Base-by-base conservation (phyloP, 1,140 invertebrate genomes). In the Cherax destructor region DNA sequence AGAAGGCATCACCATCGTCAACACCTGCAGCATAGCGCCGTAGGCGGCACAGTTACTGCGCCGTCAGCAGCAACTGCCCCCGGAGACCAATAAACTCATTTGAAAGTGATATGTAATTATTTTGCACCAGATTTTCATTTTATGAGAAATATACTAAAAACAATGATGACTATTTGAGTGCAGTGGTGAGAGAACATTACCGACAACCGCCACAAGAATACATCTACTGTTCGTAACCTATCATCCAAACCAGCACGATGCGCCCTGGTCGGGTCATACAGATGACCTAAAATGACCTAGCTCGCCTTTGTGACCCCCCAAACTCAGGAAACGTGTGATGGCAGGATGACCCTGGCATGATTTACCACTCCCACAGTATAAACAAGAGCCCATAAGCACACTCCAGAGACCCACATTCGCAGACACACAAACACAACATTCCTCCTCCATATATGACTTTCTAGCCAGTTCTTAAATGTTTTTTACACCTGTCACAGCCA, bases 311-410 rank as follows among this genome's bases (percentile, higher is more conserved):
- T 89, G 79, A 89, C 87, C 79, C 83, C 83, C 87, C 87, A 83
- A 89, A 89, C 87, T 89, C 87, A 89, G 87, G 87, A 89, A 89
- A 81, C 83, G 87, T 89, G 87, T 89, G 87, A 83, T 89, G 87
- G 79, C 87, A 89, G 80, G 59, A 72, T 77, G 87, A 89, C 49
- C 87, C 78, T 47, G 72, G 87, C 65, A 81, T 56, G 65, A 47
- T 72, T 52, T 74, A 72, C 47, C 61, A 13, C 52, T 76, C 78
- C 79, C 77, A 61, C 77, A 80, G 76, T 80, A 41, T 49, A 69
- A 84, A 47, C 30, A 21, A 11, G 30, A 52, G 30, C 83, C 49
- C 83, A 85, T 41, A 85, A 61, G 72, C 65, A 74, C 83, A 85
- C 83, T 56, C 52, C 11, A 9, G 11, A 9, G 11, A 85, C 61